These are phyloP conservation scores for Dryocosmus kuriphilus DNA, from an alignment of 2,888 invertebrate genomes.

Conservation along the genomic window DNA sequence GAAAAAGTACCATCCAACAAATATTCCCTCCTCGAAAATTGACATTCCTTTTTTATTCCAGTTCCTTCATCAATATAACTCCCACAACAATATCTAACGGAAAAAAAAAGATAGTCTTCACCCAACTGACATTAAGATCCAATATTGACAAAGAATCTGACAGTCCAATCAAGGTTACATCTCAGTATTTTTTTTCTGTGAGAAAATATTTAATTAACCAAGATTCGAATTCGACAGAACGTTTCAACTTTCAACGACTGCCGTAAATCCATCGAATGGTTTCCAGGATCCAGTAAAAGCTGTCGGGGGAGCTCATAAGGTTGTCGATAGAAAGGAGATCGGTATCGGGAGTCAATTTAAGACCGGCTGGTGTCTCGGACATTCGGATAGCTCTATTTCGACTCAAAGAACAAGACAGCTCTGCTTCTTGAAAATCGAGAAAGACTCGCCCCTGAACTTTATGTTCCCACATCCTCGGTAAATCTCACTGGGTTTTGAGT, in stretches of 20 bases:
- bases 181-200: slow-evolving; percentile 62
- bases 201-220: slow-evolving; percentile 74
- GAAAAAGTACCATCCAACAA: no score
- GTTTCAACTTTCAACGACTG: slow-evolving; percentile 65
- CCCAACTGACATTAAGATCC: not conserved
- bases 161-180: slow-evolving; percentile 62
- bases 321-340: slow-evolving; percentile 74
- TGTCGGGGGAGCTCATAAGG: slow-evolving; percentile 64
- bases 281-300: slow-evolving; percentile 68
- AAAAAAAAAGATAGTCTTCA: slow-evolving; percentile 10
- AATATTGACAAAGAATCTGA: slow-evolving; percentile 63
- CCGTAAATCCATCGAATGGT: slow-evolving; percentile 71
- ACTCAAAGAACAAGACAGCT: slow-evolving; percentile 49
- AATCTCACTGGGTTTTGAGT: slow-evolving; percentile 63
- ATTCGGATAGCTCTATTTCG: slow-evolving; percentile 73
- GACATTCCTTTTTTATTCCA: not conserved
- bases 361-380: slow-evolving; percentile 65
- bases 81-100: not conserved
- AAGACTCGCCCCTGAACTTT: slow-evolving; percentile 64
- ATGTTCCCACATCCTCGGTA: slow-evolving; percentile 66
- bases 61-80: not conserved
- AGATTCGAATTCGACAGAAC: slow-evolving; percentile 70
- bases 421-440: slow-evolving; percentile 51
- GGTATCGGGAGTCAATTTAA: slow-evolving; percentile 74
- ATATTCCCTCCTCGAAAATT: no score